These are phyloP conservation scores for Drosophila neonasuta DNA, from an alignment of 2,888 invertebrate species.

Conservation along the genomic window DNA sequence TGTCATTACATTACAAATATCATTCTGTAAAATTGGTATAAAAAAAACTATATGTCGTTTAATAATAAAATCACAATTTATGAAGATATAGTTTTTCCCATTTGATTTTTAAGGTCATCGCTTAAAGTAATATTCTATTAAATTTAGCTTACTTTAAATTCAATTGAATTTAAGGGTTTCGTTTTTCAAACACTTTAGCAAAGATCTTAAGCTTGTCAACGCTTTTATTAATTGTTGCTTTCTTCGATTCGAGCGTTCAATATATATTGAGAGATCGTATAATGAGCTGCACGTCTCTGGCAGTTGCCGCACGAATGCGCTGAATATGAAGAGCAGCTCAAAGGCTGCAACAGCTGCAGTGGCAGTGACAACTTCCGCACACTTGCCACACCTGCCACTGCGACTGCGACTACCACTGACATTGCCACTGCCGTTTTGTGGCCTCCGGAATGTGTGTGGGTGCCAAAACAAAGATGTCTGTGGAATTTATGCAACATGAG, in stretches of 20 bases:
- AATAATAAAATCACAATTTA: no score
- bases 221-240: slow-evolving; percentile 49
- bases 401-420: neutral
- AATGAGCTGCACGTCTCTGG: slow-evolving; percentile 64
- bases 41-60: no score
- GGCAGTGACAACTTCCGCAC: slow-evolving; percentile 11
- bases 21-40: no score
- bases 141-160: no score
- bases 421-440: neutral
- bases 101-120: no score
- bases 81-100: no score
- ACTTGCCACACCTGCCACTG: slow-evolving; percentile 5
- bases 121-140: no score
- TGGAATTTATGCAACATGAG: slow-evolving; percentile 78
- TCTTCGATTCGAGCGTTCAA: slow-evolving; percentile 5
- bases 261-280: slow-evolving; percentile 40
- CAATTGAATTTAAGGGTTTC: no score
- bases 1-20: no score
- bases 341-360: slow-evolving; percentile 33
- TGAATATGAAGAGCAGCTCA: slow-evolving; percentile 31
- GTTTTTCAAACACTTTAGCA: no score
- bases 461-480: slow-evolving; percentile 67
- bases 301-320: slow-evolving; percentile 68
- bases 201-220: neutral
- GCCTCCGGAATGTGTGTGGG: slow-evolving; percentile 26